phyloP scores from a whole-genome alignment of 2,888 invertebrate species.

The Machimus rusticus region DNA sequence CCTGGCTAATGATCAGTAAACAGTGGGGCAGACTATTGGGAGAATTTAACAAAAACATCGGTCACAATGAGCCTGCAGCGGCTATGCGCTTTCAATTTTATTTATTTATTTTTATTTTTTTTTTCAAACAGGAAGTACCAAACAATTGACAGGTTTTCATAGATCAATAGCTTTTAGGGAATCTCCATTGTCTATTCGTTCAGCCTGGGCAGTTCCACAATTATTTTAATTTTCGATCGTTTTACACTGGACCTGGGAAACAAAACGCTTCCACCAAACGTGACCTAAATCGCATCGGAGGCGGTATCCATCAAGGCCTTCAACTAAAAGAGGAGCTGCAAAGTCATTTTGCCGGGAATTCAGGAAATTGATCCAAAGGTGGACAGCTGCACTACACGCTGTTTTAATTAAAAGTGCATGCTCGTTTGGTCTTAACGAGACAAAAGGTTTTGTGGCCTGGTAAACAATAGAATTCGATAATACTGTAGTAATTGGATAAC shows the following conservation, averaged over 20 bases:
- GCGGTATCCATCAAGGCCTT: not conserved
- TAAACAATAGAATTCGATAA: not conserved
- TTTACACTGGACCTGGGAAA: not conserved
- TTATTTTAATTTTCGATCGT: slow-evolving; percentile 7
- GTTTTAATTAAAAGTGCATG: not conserved
- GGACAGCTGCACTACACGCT: not conserved
- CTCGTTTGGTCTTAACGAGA: not conserved
- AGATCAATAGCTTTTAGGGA: not conserved
- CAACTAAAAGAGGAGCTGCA: not conserved
- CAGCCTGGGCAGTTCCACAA: not conserved
- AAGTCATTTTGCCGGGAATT: not conserved
- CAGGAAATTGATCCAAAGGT: not conserved
- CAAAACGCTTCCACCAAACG: not conserved
- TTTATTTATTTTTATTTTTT: too few relatives aligned
- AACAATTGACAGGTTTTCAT: slow-evolving; percentile 33
- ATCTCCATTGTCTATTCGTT: slow-evolving; percentile 18
- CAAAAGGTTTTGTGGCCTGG: not conserved
- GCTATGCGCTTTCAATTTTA: not conserved
- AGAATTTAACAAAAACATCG: slow-evolving; percentile 6
- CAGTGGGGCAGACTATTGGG: not conserved
- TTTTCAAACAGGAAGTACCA: slow-evolving; percentile 24
- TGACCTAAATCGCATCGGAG: not conserved
- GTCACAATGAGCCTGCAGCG: not conserved
- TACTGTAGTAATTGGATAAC: not conserved
- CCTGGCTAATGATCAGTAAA: slow-evolving; percentile 31